Base-by-base conservation (phyloP, 2,113 vertebrate species). In the Galemys pyrenaicus region DNA sequence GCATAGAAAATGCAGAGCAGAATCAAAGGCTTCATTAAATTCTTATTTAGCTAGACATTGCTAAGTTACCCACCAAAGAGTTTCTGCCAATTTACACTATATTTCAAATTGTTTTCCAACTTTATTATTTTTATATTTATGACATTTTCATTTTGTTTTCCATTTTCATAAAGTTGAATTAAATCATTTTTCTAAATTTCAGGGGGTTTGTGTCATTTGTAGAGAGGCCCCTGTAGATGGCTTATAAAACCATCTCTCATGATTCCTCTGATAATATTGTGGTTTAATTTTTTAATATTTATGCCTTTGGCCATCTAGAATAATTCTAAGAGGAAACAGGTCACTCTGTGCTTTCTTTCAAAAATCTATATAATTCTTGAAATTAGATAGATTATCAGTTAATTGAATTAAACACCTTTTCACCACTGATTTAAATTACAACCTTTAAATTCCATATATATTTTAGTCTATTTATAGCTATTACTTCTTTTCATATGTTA, bases 171-270 rank as follows among this genome's bases (percentile, higher is more conserved):
- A 82, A 87, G 26, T 82, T 62, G 3, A 79, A 74, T 46, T 67
- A 70, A 75, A 80, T 81, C 8, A 35, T 90, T 74, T 84, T 83
- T 68, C n/a, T 85, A 17, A 35, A 41, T 95, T 93, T 88, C 64
- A 60, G 8, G 28, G 20, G 8, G 15, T 28, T 78, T 70, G 5
- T 75, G 9, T 68, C 41, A 75, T 91, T 87, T 84, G 16, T 56
- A 74, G 22, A 88, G 91, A 75, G 30, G 3, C 28, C 51, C 70
- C 77, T 68, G 70, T 9, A 44, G 9, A 20, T 46, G 44, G 32
- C 0, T 84, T 88, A 79, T 91, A 79, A 87, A 91, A 56, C 24
- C 64, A 80, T 71, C 60, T 91, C 12, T 28, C 28, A 24, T 26
- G 54, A 68, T 62, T 79, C 8, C 39, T 88, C 83, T 85, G 51